Evolutionary conservation across 1,140 invertebrate species (phyloP).

Genomic region (Sesamia nonagrioides): DNA sequence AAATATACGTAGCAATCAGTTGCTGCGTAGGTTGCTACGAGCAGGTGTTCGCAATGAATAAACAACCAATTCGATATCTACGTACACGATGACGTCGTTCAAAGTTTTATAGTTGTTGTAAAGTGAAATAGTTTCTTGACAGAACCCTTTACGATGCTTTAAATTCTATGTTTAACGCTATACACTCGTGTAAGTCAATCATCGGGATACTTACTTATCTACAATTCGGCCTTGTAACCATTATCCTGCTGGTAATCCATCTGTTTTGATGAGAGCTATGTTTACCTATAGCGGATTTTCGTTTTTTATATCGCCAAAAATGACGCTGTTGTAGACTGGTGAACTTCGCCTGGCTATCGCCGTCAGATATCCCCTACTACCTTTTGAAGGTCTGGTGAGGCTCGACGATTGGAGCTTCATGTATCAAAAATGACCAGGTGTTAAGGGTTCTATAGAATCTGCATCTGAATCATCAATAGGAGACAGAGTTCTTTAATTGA

Average conservation of each 20-base stretch:
- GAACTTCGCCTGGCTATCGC: not conserved
- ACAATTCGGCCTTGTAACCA: not conserved
- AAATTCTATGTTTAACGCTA: not conserved
- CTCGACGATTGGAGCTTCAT: too few relatives aligned
- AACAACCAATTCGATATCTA: too few relatives aligned
- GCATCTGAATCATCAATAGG: not conserved
- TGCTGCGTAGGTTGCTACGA: too few relatives aligned
- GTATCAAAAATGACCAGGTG: not conserved
- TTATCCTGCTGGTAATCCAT: not conserved
- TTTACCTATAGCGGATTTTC: not conserved
- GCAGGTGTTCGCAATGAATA: too few relatives aligned
- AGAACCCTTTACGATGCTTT: too few relatives aligned
- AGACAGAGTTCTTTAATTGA: not conserved
- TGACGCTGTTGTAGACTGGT: conserved; percentile 3
- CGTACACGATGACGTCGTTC: too few relatives aligned
- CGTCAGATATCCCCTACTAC: not conserved
- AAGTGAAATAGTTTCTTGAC: too few relatives aligned
- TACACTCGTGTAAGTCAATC: not conserved
- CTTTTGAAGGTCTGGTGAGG: too few relatives aligned
- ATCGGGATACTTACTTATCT: not conserved
- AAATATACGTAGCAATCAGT: too few relatives aligned
- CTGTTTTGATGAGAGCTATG: not conserved
- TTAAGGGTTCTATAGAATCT: not conserved
- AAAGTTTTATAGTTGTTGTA: too few relatives aligned
- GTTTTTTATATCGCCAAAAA: not conserved